Percentiles rank a stretch among this genome's conserved stretches.
Conservation (phyloP, 2,113 vertebrate species). For the Merops nubicus region DNA sequence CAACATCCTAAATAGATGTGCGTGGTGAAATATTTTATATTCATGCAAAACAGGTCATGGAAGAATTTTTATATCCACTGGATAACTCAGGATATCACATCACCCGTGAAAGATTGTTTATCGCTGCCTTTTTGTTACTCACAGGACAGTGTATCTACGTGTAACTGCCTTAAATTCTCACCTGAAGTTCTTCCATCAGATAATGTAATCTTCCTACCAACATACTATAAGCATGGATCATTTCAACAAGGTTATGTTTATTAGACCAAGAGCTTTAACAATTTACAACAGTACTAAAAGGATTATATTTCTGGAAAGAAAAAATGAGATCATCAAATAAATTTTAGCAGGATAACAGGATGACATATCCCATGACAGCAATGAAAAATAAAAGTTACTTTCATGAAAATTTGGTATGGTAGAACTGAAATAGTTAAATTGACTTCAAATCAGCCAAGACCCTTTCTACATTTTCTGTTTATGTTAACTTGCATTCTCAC, state of each 20-base stretch:
- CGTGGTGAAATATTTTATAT: slow-evolving; percentile 17
- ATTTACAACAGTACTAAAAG: slow-evolving; percentile 14
- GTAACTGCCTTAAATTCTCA: slow-evolving; percentile 49
- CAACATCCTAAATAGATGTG: not conserved
- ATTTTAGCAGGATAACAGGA: not conserved
- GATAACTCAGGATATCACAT: not conserved
- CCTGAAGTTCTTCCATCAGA: slow-evolving; percentile 12
- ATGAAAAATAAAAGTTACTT: not conserved
- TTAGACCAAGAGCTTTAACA: slow-evolving; percentile 27
- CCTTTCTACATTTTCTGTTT: not conserved
- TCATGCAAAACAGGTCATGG: not conserved
- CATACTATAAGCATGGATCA: slow-evolving; percentile 32
- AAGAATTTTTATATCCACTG: not conserved
- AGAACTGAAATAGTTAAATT: not conserved
- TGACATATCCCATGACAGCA: not conserved
- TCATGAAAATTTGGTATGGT: not conserved
- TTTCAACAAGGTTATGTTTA: slow-evolving; percentile 37
- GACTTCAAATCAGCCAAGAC: not conserved
- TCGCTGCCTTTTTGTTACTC: not conserved
- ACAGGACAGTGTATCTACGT: not conserved
- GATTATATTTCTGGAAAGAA: slow-evolving; percentile 27
- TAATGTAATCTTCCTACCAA: slow-evolving; percentile 58
- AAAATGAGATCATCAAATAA: slow-evolving; percentile 32
- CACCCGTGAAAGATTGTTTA: slow-evolving; percentile 11
- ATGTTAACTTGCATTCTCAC: not conserved